phyloP scores from a whole-genome alignment of 2,888 invertebrate genomes.

The Andrena praecox region DNA sequence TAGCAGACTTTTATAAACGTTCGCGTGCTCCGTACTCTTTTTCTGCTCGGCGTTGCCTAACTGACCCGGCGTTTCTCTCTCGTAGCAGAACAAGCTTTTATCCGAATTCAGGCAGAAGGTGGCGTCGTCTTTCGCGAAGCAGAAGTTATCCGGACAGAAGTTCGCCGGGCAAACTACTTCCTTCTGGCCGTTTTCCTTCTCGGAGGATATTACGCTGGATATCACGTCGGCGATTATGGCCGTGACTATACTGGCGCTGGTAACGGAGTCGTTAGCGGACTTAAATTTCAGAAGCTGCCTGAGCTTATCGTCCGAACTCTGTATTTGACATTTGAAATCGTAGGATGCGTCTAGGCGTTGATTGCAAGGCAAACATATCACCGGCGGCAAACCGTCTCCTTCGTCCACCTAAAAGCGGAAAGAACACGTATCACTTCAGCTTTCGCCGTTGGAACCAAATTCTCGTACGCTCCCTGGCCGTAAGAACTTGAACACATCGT shows the following conservation, averaged over 20 bases:
- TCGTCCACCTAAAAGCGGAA: slow-evolving; percentile 73
- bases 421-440: background rate
- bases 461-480: background rate
- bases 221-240: slow-evolving; percentile 59
- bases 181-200: slow-evolving; percentile 39
- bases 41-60: slow-evolving; percentile 18
- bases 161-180: slow-evolving; percentile 31
- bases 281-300: slow-evolving; percentile 70
- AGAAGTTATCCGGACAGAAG: slow-evolving; percentile 41
- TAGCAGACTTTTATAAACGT: slow-evolving; percentile 42
- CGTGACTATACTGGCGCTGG: slow-evolving; percentile 49
- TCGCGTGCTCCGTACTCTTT: slow-evolving; percentile 13
- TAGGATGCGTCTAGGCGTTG: slow-evolving; percentile 77
- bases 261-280: slow-evolving; percentile 22
- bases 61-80: slow-evolving; percentile 42
- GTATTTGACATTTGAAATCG: slow-evolving; percentile 79
- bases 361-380: slow-evolving; percentile 77
- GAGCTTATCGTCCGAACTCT: slow-evolving; percentile 77
- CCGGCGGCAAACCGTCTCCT: slow-evolving; percentile 79
- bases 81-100: slow-evolving; percentile 42
- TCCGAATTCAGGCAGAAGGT: slow-evolving; percentile 41
- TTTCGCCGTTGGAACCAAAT: background rate
- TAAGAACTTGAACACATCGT: background rate
- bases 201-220: slow-evolving; percentile 54
- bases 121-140: slow-evolving; percentile 39